Base-by-base conservation (phyloP, 2,797 vertebrate genomes). In the Enteromius afrohamiltoni region DNA sequence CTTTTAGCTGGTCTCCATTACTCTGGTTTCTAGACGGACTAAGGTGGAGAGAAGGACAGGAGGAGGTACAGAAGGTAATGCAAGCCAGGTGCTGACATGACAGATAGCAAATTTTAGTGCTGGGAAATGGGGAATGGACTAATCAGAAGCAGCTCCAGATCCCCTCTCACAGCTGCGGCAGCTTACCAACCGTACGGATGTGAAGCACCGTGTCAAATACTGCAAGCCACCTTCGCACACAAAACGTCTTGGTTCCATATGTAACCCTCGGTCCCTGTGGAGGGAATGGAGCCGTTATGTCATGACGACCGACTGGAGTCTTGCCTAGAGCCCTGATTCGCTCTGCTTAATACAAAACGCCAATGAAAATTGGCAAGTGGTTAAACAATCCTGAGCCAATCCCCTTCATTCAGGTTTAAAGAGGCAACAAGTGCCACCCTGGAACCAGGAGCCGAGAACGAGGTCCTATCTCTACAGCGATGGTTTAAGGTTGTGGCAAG, bases 71-170 rank as follows among this genome's bases (percentile, higher is more conserved):
- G 58, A 51, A 77, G 82, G 83, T 89, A 91, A 91, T 90, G 84
- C 84, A 90, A 89, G 71, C 85, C 91, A 92, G 89, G 86, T 85
- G 79, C 87, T 89, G 85, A 77, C 88, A 89, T 91, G 90, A 89
- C 88, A 88, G 87, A 92, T 89, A 90, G 89, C 90, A 90, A 83
- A 93, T 90, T 89, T 92, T 87, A 87, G 88, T 86, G 85, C 70
- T 70, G 89, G 91, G 88, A 91, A 87, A 79, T 78, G 89, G 90
- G 90, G 90, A 91, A 88, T 89, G 89, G 62, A 83, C 75, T 92
- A 92, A 93, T 92, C 82, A 42, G 73, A 92, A 92, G 89, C 92
- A 93, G 91, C 83, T 87, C 62, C 69, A 31, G 14, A 40, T 31
- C 67, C 29, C 67, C 68, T 40, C 16, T 26, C 83, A 85, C 90